Evolutionary conservation across 2,888 invertebrate species (phyloP).

Genomic region (Neoascia interrupta): DNA sequence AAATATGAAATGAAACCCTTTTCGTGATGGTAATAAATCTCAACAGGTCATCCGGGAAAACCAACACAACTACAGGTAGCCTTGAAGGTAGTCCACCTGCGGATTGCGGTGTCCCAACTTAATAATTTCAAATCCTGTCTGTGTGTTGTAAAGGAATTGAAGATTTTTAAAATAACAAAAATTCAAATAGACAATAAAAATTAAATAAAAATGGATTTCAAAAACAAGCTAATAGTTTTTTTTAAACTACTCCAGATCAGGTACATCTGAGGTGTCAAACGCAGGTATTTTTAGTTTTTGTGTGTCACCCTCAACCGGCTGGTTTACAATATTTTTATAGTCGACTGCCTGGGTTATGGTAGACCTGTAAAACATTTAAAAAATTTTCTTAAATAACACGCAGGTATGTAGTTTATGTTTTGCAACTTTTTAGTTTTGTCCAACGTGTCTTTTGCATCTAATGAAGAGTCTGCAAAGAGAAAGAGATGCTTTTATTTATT

Average conservation of each 20-base stretch:
- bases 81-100: too few species aligned
- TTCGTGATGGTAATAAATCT: too few species aligned
- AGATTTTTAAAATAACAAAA: too few species aligned
- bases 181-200: too few species aligned
- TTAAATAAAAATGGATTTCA: neutral
- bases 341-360: constrained; percentile 61
- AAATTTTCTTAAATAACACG: neutral
- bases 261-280: constrained; percentile 39
- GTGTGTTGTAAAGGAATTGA: too few species aligned
- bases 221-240: neutral
- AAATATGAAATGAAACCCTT: too few species aligned
- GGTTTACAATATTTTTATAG: constrained; percentile 65
- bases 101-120: too few species aligned
- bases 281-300: neutral
- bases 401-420: too few species aligned
- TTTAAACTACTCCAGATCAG: constrained; percentile 40
- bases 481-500: neutral
- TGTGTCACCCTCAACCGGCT: neutral
- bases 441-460: neutral
- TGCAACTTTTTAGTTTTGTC: neutral
- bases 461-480: neutral
- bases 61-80: too few species aligned
- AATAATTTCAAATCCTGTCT: too few species aligned
- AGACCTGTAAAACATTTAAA: neutral
- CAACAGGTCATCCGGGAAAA: too few species aligned